Conservation (phyloP, 2,888 invertebrate genomes). For the Pardosa pseudoannulata region DNA sequence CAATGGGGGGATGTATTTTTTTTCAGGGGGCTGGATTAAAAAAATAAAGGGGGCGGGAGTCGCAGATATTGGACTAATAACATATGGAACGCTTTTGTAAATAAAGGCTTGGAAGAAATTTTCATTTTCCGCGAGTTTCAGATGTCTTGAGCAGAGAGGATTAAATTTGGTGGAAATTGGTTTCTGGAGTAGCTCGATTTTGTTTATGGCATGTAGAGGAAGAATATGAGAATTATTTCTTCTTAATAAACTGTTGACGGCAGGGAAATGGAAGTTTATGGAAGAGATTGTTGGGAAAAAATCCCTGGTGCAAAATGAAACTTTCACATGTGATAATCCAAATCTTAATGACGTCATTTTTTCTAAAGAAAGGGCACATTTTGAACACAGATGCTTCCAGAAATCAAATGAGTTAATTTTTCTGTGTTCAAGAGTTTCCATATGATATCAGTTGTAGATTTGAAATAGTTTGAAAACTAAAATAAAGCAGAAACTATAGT, state of each 20-base stretch:
- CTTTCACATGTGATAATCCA: no score
- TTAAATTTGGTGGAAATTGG: constrained; percentile 55
- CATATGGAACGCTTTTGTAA: constrained; percentile 48
- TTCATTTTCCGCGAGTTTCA: constrained; percentile 25
- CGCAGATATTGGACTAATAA: constrained; percentile 62
- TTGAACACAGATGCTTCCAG: no score
- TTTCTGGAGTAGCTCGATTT: constrained; percentile 15
- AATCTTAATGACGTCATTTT: no score
- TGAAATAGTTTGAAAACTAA: no score
- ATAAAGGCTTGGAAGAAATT: constrained; percentile 40
- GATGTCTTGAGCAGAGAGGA: constrained; percentile 33
- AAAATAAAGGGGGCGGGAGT: constrained; percentile 22
- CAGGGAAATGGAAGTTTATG: not conserved
- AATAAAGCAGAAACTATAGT: no score
- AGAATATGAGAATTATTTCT: constrained; percentile 6
- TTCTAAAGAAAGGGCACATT: no score
- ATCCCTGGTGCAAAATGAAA: no score
- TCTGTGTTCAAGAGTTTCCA: no score
- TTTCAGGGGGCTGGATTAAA: constrained; percentile 24
- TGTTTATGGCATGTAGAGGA: constrained; percentile 1
- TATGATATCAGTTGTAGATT: no score
- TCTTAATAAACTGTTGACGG: constrained; percentile 9
- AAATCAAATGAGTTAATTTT: no score
- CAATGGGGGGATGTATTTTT: constrained; percentile 20
- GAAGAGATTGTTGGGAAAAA: no score